Percentiles rank a stretch among this genome's conserved stretches.
Conservation (phyloP, 2,113 vertebrate genomes). For the Calyptommatus sinebrachiatus region DNA sequence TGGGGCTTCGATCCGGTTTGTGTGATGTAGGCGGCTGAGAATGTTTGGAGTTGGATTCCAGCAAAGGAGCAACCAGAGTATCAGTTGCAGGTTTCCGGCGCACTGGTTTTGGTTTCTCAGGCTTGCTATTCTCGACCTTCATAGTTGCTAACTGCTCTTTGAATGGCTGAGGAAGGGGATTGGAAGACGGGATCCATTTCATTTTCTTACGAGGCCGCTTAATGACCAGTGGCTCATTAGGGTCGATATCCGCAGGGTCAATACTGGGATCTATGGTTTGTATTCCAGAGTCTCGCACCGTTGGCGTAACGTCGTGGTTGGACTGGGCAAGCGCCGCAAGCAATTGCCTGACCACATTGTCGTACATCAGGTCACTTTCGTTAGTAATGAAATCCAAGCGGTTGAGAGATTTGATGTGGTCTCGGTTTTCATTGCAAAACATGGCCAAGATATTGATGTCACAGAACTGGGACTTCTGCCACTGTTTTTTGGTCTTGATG, state of each 20-base stretch:
- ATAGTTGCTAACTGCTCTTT: conserved; percentile 89
- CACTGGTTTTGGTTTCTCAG: conserved; percentile 90
- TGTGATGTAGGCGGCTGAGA: conserved; percentile 74
- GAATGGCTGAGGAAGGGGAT: conserved; percentile 94
- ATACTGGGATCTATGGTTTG: conserved; percentile 89
- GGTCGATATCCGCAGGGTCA: conserved; percentile 84
- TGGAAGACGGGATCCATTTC: conserved; percentile 92
- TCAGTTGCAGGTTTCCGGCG: conserved; percentile 88
- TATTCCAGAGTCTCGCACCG: conserved; percentile 89
- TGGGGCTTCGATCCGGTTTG: conserved; percentile 69
- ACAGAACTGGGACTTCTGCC: conserved; percentile 98
- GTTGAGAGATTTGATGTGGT: conserved; percentile 98
- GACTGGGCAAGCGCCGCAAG: conserved; percentile 94
- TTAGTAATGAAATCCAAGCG: conserved; percentile 98
- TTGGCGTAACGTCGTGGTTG: conserved; percentile 93
- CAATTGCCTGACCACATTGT: conserved; percentile 97
- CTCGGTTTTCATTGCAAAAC: conserved; percentile 98
- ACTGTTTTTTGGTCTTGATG: conserved; percentile 93
- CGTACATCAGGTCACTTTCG: conserved; percentile 98
- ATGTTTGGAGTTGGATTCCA: conserved; percentile 81
- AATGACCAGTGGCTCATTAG: conserved; percentile 84
- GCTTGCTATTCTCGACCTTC: conserved; percentile 89
- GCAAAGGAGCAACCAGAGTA: conserved; percentile 85
- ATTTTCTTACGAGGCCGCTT: conserved; percentile 96
- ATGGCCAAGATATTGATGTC: conserved; percentile 99